phyloP scores from a whole-genome alignment of 2,888 invertebrate genomes.

The Dyspetes luteomarginatus region DNA sequence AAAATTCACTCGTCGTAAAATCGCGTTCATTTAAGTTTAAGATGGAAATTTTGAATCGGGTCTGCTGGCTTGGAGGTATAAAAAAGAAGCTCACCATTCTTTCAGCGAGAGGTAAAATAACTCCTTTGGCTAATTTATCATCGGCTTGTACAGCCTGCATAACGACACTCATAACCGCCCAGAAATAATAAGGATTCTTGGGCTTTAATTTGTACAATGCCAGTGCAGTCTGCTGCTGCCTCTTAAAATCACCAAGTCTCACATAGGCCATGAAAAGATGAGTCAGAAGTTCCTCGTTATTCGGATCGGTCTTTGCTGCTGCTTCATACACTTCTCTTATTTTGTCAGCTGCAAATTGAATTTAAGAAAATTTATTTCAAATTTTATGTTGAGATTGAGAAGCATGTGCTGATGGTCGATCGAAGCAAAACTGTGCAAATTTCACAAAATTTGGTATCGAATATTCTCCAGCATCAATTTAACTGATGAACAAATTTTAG shows the following conservation, averaged over 20 bases:
- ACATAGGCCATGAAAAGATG: conserved; percentile 98
- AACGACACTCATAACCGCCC: conserved; percentile 98
- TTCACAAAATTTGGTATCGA: no score
- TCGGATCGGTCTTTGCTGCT: conserved; percentile 93
- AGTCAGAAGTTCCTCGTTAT: conserved; percentile 95
- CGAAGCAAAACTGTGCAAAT: no score
- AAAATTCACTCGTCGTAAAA: no score
- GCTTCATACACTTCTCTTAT: conserved; percentile 95
- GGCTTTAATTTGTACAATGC: conserved; percentile 95
- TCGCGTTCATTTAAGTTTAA: neutral
- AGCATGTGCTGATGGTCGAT: no score
- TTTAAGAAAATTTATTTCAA: no score
- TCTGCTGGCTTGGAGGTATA: no score
- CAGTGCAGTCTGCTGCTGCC: conserved; percentile 96
- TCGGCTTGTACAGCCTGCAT: conserved; percentile 89
- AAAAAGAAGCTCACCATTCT: conserved; percentile 90
- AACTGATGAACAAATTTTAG: no score
- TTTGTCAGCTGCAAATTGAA: conserved; percentile 90
- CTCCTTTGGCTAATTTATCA: conserved; percentile 84
- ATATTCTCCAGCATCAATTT: no score
- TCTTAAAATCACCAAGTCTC: conserved; percentile 93
- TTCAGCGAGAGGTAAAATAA: conserved; percentile 94
- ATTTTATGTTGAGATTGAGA: no score
- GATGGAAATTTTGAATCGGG: neutral
- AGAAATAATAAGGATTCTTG: conserved; percentile 98